Base-by-base conservation (phyloP, 2,113 vertebrate genomes). In the Planiliza haematocheilus region DNA sequence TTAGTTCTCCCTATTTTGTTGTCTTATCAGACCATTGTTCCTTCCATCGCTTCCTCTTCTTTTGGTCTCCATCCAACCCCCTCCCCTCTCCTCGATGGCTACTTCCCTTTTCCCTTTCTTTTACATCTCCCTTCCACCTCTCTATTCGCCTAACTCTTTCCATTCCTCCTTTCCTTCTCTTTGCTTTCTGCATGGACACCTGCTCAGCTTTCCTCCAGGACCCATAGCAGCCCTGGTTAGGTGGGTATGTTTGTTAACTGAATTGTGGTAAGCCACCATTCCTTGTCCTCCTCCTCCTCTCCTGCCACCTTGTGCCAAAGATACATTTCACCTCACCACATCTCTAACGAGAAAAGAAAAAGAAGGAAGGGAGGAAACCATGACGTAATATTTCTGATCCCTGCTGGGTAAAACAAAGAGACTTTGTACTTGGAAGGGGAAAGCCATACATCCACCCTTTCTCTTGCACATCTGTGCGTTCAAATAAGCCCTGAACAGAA, bases 291-390 rank as follows among this genome's bases (percentile, higher is more conserved):
- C 49, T 49, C 65, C 62, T 78, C 82, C 69, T 76, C 67, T 38
- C 62, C 64, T 30, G 30, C n/a, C 57, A 62, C 59, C 62, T 74
- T 77, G 50, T 82, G 79, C 88, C 85, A 89, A 84, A 87, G 87
- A 87, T 84, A 86, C 87, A 88, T 86, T 87, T 87, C 70, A 79
- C 59, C 24, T 70, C 74, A 77, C 77, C 78, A 83, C 81, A 77
- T 70, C 59, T 75, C 59, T 30, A 12, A 80, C 60, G 41, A 72
- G 74, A 74, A 70, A n/a, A 70, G 39, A 75, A 66, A 66, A 59
- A 41, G 59, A n/a, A 58, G 56, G 73, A 17, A 52, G n/a, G 50
- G 64, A 73, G 55, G 61, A 49, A 74, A 57, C 63, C 45, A 39
- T 37, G 69, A 57, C 66, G 65, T 38, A 64, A 79, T 74, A 78